These are phyloP conservation scores for Austrolebias charrua DNA, from an alignment of 2,797 vertebrate genomes.

Conservation along the genomic window DNA sequence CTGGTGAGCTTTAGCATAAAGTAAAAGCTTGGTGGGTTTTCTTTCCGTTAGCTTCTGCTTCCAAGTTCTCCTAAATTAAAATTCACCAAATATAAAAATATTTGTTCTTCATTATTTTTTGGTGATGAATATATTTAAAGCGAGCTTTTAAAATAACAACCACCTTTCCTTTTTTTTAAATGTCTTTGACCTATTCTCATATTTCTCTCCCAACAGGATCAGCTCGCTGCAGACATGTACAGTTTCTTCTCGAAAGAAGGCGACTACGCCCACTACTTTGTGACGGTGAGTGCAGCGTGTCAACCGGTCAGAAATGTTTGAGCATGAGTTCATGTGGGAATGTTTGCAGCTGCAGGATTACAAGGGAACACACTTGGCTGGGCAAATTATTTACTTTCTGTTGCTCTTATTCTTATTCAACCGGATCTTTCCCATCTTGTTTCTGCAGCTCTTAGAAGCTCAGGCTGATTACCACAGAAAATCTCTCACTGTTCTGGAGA, in stretches of 20 bases:
- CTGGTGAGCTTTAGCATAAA: slow-evolving; percentile 27
- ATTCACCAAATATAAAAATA: not conserved
- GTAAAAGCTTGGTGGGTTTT: slow-evolving; percentile 29
- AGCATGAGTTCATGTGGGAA: slow-evolving; percentile 45
- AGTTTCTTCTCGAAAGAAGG: slow-evolving; percentile 96
- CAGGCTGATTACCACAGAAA: slow-evolving; percentile 99
- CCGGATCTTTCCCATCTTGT: slow-evolving; percentile 40
- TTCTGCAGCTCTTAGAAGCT: slow-evolving; percentile 96
- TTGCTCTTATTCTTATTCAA: slow-evolving; percentile 33
- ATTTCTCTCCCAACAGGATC: slow-evolving; percentile 80
- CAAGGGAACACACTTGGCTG: slow-evolving; percentile 50
- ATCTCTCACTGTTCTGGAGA: slow-evolving; percentile 96
- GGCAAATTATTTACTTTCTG: slow-evolving; percentile 56
- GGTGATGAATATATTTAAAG: slow-evolving; percentile 5
- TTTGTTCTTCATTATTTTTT: not conserved
- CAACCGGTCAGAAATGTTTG: slow-evolving; percentile 20
- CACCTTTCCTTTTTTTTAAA: not conserved
- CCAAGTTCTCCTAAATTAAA: slow-evolving; percentile 9
- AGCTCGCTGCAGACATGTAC: slow-evolving; percentile 98
- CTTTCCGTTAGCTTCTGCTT: slow-evolving; percentile 32
- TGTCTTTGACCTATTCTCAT: not conserved
- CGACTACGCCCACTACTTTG: slow-evolving; percentile 90
- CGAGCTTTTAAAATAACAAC: not conserved
- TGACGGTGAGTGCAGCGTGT: slow-evolving; percentile 83
- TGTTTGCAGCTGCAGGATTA: slow-evolving; percentile 47